Evolutionary conservation across 2,888 invertebrate species (phyloP).

Genomic region (Microplitis deprimator): DNA sequence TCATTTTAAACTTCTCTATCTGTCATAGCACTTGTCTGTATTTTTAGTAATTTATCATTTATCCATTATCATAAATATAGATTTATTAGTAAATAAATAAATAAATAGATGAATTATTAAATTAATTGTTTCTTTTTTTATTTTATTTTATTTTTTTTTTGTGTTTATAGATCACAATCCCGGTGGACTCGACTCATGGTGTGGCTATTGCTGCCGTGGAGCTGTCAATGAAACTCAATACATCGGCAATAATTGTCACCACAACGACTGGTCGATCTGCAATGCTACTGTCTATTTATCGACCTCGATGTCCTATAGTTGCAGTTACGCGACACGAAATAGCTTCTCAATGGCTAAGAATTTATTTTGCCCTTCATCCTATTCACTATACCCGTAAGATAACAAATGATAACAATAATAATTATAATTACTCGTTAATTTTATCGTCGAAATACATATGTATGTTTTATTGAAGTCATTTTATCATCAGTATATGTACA

Average conservation of each 20-base stretch:
- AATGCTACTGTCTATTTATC: slow-evolving; percentile 77
- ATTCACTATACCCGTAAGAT: slow-evolving; percentile 77
- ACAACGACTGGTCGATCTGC: slow-evolving; percentile 79
- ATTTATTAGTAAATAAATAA: neutral
- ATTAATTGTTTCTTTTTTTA: neutral
- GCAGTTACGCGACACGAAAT: slow-evolving; percentile 78
- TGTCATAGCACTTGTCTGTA: slow-evolving; percentile 12
- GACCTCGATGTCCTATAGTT: slow-evolving; percentile 81
- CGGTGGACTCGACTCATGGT: slow-evolving; percentile 79
- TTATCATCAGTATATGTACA: neutral
- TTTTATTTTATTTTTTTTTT: slow-evolving; percentile 27
- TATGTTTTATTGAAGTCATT: neutral
- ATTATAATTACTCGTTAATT: slow-evolving; percentile 8
- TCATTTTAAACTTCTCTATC: slow-evolving; percentile 18
- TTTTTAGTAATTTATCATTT: neutral
- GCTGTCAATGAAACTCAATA: slow-evolving; percentile 80
- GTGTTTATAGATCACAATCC: slow-evolving; percentile 69
- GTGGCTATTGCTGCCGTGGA: slow-evolving; percentile 83
- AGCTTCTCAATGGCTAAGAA: slow-evolving; percentile 78
- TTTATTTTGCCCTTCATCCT: slow-evolving; percentile 79
- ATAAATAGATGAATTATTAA: neutral
- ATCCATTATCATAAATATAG: slow-evolving; percentile 17
- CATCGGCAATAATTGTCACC: slow-evolving; percentile 79
- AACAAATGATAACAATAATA: slow-evolving; percentile 14
- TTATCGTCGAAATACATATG: neutral